Base-by-base conservation (phyloP, 1,140 invertebrate genomes). In the Drosophila nannoptera region DNA sequence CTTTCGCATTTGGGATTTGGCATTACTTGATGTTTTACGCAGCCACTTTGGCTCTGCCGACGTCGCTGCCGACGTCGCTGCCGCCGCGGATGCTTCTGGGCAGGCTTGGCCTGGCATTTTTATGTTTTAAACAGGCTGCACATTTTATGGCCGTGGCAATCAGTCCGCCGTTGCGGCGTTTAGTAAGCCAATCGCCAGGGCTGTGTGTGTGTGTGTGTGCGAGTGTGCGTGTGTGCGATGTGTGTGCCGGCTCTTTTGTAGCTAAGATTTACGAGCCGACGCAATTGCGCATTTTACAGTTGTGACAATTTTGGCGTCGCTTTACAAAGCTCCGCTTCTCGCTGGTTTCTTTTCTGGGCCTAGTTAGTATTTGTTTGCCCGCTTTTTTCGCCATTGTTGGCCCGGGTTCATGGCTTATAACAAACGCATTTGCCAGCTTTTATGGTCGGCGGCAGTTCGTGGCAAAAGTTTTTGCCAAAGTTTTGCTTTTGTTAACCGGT, bases 261-360 rank as follows among this genome's bases (percentile, higher is more conserved):
- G 73, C 65, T 14, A 80, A 84, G 80, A 83, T 83, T 84, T 83
- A 83, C 81, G 80, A 83, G 62, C 80, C 81, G 73, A 67, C 80
- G 80, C 80, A 83, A 83, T 86, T 83, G 80, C 80, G 80, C 80
- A 83, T 83, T 83, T 83, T 83, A 83, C 80, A 84, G 81, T 83
- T 83, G 81, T 86, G 80, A 83, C 80, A 83, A 83, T 83, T 83
- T 78, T 76, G 78, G 71, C 80, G 72, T 66, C 78, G 78, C 73
- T 84, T 73, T 83, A 73, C 75, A 78, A 76, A 84, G 76, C 76
- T 69, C 64, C 66, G 29, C 56, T 43, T 22, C 29, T 52, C 11
- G 35, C 54, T 62, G 53, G 29, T 62, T 7, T 16, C 36, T 64
- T 62, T 73, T 61, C 56, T 56, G 62, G 9, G 22, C 22, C 22